phyloP scores from a whole-genome alignment of 1,140 invertebrate genomes.

The Chrysoperla carnea region DNA sequence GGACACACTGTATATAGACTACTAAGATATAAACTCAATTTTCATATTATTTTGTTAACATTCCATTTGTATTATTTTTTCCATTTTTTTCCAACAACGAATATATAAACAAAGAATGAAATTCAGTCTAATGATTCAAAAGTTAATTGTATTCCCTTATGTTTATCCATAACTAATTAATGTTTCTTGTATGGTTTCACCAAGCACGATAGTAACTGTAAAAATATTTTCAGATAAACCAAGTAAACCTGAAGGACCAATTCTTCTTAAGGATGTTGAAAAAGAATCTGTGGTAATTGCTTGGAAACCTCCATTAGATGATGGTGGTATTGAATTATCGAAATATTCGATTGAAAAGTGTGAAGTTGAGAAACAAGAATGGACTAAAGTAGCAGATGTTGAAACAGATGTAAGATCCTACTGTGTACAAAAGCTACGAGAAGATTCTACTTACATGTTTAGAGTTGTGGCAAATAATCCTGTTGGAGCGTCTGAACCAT shows the following conservation, averaged over 20 bases:
- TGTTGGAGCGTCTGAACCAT: slow-evolving; percentile 55
- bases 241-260: slow-evolving; percentile 56
- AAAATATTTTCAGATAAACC: slow-evolving; percentile 53
- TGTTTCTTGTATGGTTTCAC: too few relatives aligned
- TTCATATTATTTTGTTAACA: too few relatives aligned
- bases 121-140: too few relatives aligned
- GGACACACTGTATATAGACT: too few relatives aligned
- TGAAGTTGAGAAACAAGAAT: slow-evolving; percentile 43
- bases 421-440: slow-evolving; percentile 55
- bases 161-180: too few relatives aligned
- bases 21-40: too few relatives aligned
- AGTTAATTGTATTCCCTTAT: too few relatives aligned
- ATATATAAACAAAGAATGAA: too few relatives aligned
- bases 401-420: slow-evolving; percentile 49
- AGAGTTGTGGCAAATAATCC: slow-evolving; percentile 67
- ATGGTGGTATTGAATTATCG: slow-evolving; percentile 60
- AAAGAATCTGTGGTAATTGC: slow-evolving; percentile 51
- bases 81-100: too few relatives aligned
- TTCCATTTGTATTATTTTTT: too few relatives aligned
- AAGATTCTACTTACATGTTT: slow-evolving; percentile 70
- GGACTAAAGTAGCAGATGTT: slow-evolving; percentile 62
- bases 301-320: slow-evolving; percentile 66
- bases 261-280: slow-evolving; percentile 54
- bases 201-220: too few relatives aligned
- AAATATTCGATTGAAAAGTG: slow-evolving; percentile 70